phyloP scores from a whole-genome alignment of 2,797 vertebrate species.

The Anas flavirostris region DNA sequence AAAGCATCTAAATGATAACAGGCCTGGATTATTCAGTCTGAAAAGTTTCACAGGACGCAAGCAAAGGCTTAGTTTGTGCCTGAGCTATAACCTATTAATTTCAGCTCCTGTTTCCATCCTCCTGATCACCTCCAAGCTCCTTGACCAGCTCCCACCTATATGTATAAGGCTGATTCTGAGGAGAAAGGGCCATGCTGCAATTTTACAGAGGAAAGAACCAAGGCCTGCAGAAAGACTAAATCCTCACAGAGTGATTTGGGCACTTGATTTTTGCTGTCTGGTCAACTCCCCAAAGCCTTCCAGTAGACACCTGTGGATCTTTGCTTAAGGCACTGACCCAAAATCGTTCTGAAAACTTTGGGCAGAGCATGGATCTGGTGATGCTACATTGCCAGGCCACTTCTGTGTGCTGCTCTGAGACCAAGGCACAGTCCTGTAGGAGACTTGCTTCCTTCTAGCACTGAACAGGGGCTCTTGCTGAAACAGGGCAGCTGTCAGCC shows the following conservation, averaged over 20 bases:
- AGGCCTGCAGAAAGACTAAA: neutral
- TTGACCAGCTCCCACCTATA: neutral
- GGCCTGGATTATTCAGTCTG: neutral
- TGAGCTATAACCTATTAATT: neutral
- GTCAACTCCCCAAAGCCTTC: neutral
- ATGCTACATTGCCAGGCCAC: neutral
- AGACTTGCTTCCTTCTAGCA: neutral
- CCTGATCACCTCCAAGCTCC: neutral
- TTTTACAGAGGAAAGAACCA: neutral
- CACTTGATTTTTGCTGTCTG: neutral
- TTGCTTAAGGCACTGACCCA: neutral
- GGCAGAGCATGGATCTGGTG: neutral
- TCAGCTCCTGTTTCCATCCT: neutral
- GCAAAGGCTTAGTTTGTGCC: neutral
- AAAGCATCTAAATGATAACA: neutral
- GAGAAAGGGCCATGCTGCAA: neutral
- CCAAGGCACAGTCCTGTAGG: no score
- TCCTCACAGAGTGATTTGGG: neutral
- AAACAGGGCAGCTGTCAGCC: neutral
- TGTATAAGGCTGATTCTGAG: neutral
- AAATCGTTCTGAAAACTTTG: neutral
- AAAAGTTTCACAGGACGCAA: neutral
- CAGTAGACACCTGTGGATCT: neutral
- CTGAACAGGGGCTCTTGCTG: neutral
- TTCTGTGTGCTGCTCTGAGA: neutral